A percentile compares a stretch with the other conserved stretches of the same genome.
These are phyloP conservation scores for Sylvia atricapilla DNA, from an alignment of 2,113 vertebrate species.

Conservation along the genomic window DNA sequence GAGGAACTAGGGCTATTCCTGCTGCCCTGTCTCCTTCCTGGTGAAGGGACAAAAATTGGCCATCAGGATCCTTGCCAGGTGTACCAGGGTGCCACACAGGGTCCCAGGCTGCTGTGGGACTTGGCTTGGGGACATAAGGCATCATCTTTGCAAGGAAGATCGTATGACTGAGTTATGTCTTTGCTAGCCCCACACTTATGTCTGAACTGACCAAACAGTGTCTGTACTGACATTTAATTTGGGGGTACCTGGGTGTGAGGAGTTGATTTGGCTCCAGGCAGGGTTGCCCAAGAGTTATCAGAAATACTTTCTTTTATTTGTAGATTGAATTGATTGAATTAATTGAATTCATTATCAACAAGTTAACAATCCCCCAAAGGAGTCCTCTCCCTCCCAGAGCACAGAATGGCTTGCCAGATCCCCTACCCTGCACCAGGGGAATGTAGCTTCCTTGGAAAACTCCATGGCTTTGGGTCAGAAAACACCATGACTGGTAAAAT, in stretches of 20 bases:
- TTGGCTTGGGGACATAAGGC: not conserved
- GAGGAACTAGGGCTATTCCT: not conserved
- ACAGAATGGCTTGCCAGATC: not conserved
- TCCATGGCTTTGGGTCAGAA: not conserved
- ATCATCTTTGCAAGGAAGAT: not conserved
- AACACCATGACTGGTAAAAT: not conserved
- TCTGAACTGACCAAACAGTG: accelerated
- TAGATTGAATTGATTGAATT: not conserved
- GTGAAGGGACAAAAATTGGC: not conserved
- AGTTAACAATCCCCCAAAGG: not conserved
- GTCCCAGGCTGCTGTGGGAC: not conserved
- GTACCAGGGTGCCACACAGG: accelerated
- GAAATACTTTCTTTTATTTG: not conserved
- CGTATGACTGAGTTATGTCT: not conserved
- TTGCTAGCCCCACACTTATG: not conserved
- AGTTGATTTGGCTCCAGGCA: not conserved
- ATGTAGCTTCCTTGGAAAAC: not conserved
- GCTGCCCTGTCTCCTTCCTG: not conserved
- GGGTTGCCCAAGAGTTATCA: accelerated
- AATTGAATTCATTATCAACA: not conserved
- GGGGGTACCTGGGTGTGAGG: not conserved
- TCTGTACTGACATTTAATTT: not conserved
- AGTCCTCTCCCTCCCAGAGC: not conserved
- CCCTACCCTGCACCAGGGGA: not conserved
- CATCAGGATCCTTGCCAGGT: not conserved